A percentile compares a stretch with the other conserved stretches of the same genome.
phyloP scores from a whole-genome alignment of 2,113 vertebrate genomes.

The Hipposideros armiger region DNA sequence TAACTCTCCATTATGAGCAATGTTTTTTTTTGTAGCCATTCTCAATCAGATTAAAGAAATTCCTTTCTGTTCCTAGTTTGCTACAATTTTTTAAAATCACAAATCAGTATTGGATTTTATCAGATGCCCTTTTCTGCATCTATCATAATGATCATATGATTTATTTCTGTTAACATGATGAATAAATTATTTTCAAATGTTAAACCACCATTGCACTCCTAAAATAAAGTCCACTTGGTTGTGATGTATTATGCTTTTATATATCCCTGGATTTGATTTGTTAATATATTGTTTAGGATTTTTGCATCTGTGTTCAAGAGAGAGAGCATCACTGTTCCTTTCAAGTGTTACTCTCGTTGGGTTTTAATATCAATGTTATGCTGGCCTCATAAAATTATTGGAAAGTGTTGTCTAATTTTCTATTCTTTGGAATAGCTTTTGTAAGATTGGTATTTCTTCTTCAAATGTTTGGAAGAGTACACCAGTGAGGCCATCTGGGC shows the following conservation, averaged over 20 bases:
- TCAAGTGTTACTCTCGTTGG: not conserved
- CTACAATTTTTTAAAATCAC: not conserved
- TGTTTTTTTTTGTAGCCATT: not conserved
- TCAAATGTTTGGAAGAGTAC: not conserved
- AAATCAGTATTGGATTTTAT: not conserved
- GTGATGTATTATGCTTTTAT: not conserved
- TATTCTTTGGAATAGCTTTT: not conserved
- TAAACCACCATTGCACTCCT: not conserved
- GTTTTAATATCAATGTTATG: not conserved
- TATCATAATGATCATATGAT: not conserved
- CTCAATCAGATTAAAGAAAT: not conserved
- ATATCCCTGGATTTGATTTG: not conserved
- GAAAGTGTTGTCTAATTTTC: not conserved
- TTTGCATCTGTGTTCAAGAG: not conserved
- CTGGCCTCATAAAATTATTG: not conserved
- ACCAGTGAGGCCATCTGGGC: not conserved
- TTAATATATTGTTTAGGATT: not conserved
- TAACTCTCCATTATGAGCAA: not conserved
- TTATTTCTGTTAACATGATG: not conserved
- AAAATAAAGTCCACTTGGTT: not conserved
- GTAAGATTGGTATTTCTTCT: not conserved
- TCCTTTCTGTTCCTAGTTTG: not conserved
- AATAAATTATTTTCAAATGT: slow-evolving; percentile 20
- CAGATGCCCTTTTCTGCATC: not conserved
- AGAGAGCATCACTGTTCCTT: not conserved